Evolutionary conservation across 2,888 invertebrate genomes (phyloP).

Genomic region (Melinaea menophilus): DNA sequence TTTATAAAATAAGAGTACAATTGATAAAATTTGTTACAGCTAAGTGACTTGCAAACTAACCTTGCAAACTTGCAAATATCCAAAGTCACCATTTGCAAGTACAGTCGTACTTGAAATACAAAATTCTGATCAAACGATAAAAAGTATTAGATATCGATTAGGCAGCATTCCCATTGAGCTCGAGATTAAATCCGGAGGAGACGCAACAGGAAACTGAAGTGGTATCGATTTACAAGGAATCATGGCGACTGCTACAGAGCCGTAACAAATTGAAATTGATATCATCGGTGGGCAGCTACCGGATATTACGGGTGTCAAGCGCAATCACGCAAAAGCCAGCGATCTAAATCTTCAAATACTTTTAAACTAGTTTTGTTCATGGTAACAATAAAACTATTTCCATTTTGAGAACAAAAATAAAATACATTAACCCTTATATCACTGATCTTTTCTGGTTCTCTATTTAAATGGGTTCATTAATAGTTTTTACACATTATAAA

Average conservation of each 20-base stretch:
- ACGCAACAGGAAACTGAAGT: conserved; percentile 72
- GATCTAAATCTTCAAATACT: conserved; percentile 27
- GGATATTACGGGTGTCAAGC: conserved; percentile 76
- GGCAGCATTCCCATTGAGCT: conserved; percentile 60
- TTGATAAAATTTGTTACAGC: neutral
- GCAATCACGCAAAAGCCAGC: conserved; percentile 62
- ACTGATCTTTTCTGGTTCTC: too few relatives aligned
- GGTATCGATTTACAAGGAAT: conserved; percentile 72
- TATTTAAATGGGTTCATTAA: too few relatives aligned
- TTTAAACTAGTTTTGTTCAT: neutral
- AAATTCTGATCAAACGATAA: conserved; percentile 10
- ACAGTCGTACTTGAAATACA: too few relatives aligned
- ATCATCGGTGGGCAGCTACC: conserved; percentile 71
- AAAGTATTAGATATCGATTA: conserved; percentile 28
- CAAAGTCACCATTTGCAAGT: too few relatives aligned
- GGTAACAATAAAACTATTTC: conserved; percentile 39
- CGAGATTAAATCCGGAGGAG: conserved; percentile 67
- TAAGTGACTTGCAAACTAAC: too few relatives aligned
- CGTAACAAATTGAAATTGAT: conserved; percentile 78
- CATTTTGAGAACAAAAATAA: conserved; percentile 11
- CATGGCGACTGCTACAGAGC: conserved; percentile 66
- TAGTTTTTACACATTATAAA: too few relatives aligned
- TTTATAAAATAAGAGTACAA: conserved; percentile 16
- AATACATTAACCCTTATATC: too few relatives aligned
- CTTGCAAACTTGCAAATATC: too few relatives aligned